Evolutionary conservation across 2,888 invertebrate species (phyloP).

Genomic region (Endotricha flammealis): DNA sequence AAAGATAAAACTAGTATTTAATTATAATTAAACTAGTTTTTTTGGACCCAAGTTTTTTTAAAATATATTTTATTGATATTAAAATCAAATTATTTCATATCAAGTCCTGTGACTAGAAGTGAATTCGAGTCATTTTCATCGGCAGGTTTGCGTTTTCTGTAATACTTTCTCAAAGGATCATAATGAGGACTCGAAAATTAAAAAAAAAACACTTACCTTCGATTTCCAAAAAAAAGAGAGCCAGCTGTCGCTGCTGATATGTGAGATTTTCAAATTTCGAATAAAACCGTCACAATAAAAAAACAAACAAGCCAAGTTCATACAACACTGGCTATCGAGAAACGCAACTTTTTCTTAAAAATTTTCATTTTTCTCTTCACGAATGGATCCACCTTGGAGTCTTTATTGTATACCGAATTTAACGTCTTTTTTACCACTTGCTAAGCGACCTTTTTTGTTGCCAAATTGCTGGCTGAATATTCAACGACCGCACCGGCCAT

Average conservation of each 20-base stretch:
- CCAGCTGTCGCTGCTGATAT: constrained; percentile 38
- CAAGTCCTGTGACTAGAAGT: too few species aligned
- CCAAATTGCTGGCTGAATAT: constrained; percentile 34
- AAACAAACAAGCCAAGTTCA: constrained; percentile 25
- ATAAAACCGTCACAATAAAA: constrained; percentile 17
- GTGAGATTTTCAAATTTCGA: constrained; percentile 25
- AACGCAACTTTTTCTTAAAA: constrained; percentile 70
- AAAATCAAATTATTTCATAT: too few species aligned
- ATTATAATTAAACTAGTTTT: too few species aligned
- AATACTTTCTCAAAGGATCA: too few species aligned
- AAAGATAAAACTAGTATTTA: too few species aligned
- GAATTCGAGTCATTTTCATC: too few species aligned
- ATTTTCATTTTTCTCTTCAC: constrained; percentile 73
- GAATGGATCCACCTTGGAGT: constrained; percentile 60
- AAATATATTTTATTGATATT: too few species aligned
- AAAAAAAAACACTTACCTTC: constrained; percentile 13
- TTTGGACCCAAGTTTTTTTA: too few species aligned
- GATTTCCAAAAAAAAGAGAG: constrained; percentile 5
- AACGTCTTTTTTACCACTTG: constrained; percentile 16
- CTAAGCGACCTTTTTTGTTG: constrained; percentile 20
- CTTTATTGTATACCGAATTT: constrained; percentile 17
- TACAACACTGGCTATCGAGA: constrained; percentile 54
- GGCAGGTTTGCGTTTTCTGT: too few species aligned
- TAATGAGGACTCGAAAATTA: not conserved
- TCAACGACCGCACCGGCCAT: constrained; percentile 26